Conservation (phyloP, 2,797 vertebrate species). For the Merluccius polli region DNA sequence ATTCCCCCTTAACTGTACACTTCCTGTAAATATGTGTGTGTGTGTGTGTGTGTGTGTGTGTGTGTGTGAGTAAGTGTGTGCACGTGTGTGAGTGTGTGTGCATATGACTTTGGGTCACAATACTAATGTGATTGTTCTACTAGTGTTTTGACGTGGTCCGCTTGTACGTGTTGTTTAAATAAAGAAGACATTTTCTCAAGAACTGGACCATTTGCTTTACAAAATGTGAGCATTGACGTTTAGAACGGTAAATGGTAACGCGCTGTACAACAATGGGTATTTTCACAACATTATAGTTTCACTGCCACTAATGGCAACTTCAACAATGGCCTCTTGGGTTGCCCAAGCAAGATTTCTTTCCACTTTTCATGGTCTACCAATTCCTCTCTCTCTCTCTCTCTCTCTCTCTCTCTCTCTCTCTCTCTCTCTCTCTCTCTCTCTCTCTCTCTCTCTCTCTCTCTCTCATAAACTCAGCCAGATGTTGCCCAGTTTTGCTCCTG, state of each 20-base stretch:
- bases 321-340: conserved; percentile 63
- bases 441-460: conserved; percentile 31
- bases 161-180: conserved; percentile 90
- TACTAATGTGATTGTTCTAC: conserved; percentile 71
- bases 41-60: conserved; percentile 60
- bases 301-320: conserved; percentile 56
- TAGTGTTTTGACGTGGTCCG: conserved; percentile 82
- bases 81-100: not conserved
- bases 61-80: no score
- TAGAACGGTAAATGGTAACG: not conserved
- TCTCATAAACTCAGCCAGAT: conserved; percentile 80
- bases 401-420: conserved; percentile 4
- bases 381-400: no score
- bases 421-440: conserved; percentile 9
- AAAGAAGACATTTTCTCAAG: conserved; percentile 81
- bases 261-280: conserved; percentile 39
- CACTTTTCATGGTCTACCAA: conserved; percentile 71
- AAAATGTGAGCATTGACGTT: conserved; percentile 42
- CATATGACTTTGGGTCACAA: conserved; percentile 35
- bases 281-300: conserved; percentile 61
- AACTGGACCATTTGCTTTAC: conserved; percentile 40
- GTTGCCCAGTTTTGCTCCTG: conserved; percentile 74
- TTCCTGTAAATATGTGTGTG: conserved; percentile 80
- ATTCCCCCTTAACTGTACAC: conserved; percentile 63
- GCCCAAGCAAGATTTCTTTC: conserved; percentile 59